Evolutionary conservation across 1,140 invertebrate species (phyloP).

Genomic region (Lerema accius): DNA sequence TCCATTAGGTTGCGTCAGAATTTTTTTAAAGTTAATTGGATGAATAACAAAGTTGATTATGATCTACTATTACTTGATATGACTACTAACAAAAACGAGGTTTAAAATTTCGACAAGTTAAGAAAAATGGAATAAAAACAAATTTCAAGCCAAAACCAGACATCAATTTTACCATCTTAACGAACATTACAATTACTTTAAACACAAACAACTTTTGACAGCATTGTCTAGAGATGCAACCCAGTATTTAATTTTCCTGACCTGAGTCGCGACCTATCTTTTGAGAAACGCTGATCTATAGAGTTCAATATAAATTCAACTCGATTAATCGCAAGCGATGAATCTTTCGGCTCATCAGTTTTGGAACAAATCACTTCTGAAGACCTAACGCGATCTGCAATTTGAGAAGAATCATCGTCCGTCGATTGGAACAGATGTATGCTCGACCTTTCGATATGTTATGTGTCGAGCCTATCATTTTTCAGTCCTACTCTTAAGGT

Average conservation of each 20-base stretch:
- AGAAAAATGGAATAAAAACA: too few relatives aligned
- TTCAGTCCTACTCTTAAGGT: conserved; percentile 14
- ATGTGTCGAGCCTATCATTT: conserved; percentile 24
- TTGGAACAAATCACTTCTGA: conserved; percentile 19
- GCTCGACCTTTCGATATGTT: conserved; percentile 24
- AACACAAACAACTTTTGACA: too few relatives aligned
- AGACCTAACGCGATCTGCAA: conserved; percentile 13
- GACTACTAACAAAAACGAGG: too few relatives aligned
- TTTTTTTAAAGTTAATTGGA: too few relatives aligned
- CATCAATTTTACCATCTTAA: too few relatives aligned
- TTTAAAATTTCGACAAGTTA: too few relatives aligned
- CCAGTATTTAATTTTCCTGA: background rate
- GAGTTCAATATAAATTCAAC: background rate
- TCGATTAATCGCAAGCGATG: background rate
- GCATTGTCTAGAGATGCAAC: too few relatives aligned
- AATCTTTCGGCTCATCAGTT: background rate
- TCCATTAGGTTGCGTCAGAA: too few relatives aligned
- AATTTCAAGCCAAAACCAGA: too few relatives aligned
- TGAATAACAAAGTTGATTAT: too few relatives aligned
- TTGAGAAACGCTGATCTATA: background rate
- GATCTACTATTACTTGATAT: too few relatives aligned
- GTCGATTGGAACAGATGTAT: conserved; percentile 22
- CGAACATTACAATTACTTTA: too few relatives aligned
- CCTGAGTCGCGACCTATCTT: background rate
- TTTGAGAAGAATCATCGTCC: conserved; percentile 17